A percentile compares a stretch with the other conserved stretches of the same genome.
Conservation (phyloP, 1,140 invertebrate genomes). For the Halyomorpha halys region DNA sequence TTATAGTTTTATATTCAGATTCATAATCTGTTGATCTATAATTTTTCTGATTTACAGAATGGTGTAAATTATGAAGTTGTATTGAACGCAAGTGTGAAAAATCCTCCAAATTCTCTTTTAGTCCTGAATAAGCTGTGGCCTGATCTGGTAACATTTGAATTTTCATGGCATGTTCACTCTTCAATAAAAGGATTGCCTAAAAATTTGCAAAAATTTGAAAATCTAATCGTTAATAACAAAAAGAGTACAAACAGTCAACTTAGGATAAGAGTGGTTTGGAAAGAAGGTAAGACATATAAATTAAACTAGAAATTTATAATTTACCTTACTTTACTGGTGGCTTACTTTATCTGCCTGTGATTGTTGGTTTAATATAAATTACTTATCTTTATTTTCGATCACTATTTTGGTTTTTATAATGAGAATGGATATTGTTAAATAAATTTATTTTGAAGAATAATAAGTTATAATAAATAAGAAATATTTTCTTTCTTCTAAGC, state of each 20-base stretch:
- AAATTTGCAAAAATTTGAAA: conserved; percentile 19
- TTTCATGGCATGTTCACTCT: conserved; percentile 53
- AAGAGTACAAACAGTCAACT: conserved; percentile 36
- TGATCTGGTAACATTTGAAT: conserved; percentile 37
- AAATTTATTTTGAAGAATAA: no score
- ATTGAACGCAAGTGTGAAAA: conserved; percentile 51
- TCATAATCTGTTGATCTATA: not conserved
- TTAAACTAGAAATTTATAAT: no score
- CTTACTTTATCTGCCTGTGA: no score
- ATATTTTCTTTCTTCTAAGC: no score
- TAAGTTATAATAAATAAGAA: no score
- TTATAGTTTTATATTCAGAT: no score
- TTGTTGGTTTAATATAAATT: no score
- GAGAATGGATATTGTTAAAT: no score
- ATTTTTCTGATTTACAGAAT: conserved; percentile 23
- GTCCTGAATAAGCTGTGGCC: conserved; percentile 46
- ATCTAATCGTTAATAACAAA: conserved; percentile 28
- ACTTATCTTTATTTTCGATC: no score
- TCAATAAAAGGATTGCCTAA: conserved; percentile 41
- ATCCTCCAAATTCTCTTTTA: conserved; percentile 55
- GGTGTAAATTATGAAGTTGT: conserved; percentile 45
- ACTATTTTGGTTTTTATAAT: no score
- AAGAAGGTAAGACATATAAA: conserved; percentile 52
- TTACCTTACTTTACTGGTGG: no score
- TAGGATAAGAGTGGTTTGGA: conserved; percentile 62